Evolutionary conservation across 2,888 invertebrate species (phyloP), one percentile per base, ranked within the genome.

Genomic region (Biston betularia): DNA sequence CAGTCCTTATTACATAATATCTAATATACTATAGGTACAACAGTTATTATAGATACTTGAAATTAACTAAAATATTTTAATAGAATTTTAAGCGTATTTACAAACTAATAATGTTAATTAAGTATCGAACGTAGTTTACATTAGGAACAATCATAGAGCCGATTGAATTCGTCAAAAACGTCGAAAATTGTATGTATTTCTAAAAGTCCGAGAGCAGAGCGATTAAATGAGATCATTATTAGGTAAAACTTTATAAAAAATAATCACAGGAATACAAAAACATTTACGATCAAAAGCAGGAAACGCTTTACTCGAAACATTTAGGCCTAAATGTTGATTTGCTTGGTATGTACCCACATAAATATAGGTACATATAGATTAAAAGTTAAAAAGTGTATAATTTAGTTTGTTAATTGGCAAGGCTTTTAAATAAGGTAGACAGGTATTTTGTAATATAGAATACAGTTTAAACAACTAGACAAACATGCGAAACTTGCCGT

Each of bases 1-100:
- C 89, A 87, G 79, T 82, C 78, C 78, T 79, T 81, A 83, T 49
- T 60, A 65, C 52, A 52, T n/a, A 40, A 12, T 49, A 58, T 38
- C 48, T 45, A 58, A 69, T 78, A 73, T 45, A 58, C 68, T 78
- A 73, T 74, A 78, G 70, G 68, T 82, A 83, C 74, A 80, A 82
- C 78, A 80, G 80, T 76, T 24, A 54, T 54, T 24, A 54, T n/a
- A n/a, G n/a, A n/a, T 54, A 77, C 76, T 75, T 62, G 69, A 75
- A 79, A 76, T 71, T 54, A 78, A 75, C 50, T 62, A 45, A 35
- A 68, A 38, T 50, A 60, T 59, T 66, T 65, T 40, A 52, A 44
- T 59, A 59, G 6, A 57, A 52, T 54, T 59, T 59, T 63, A 63
- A 61, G 34, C 56, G 56, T 73, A 73, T 72, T 50, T 72, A 72